A percentile compares a stretch with the other conserved stretches of the same genome.
phyloP scores from a whole-genome alignment of 2,888 invertebrate species.

The Drosophila greeni region DNA sequence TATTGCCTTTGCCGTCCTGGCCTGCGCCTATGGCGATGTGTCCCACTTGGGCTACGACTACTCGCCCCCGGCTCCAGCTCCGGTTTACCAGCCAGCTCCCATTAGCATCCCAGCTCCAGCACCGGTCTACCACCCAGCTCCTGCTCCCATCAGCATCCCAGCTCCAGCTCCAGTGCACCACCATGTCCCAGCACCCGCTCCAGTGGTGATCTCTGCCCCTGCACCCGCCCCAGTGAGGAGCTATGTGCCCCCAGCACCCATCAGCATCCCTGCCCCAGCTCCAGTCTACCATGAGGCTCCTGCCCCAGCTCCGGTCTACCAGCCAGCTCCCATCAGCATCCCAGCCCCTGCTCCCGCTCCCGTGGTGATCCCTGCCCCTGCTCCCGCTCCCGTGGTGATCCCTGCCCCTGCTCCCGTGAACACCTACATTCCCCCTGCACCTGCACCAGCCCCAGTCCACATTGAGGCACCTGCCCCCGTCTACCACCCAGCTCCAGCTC shows the following conservation, averaged over 20 bases:
- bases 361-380: not conserved
- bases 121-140: slow-evolving; percentile 34
- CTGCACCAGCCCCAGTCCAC: slow-evolving; percentile 20
- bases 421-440: slow-evolving; percentile 46
- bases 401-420: slow-evolving; percentile 6
- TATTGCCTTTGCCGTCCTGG: slow-evolving; percentile 69
- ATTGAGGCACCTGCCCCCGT: slow-evolving; percentile 24
- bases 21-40: slow-evolving; percentile 69
- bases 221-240: slow-evolving; percentile 46
- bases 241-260: slow-evolving; percentile 48
- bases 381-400: slow-evolving; percentile 27
- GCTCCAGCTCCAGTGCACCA: slow-evolving; percentile 12
- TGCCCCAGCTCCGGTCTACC: slow-evolving; percentile 27
- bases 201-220: no score
- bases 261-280: slow-evolving; percentile 27
- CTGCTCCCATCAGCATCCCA: slow-evolving; percentile 27
- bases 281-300: slow-evolving; percentile 46
- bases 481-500: slow-evolving; percentile 24
- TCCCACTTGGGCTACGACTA: slow-evolving; percentile 68
- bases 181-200: slow-evolving; percentile 7
- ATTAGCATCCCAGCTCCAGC: slow-evolving; percentile 25
- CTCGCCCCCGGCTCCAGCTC: slow-evolving; percentile 48
- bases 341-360: slow-evolving; percentile 20
- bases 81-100: slow-evolving; percentile 32
- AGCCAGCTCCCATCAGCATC: slow-evolving; percentile 30